phyloP scores from a whole-genome alignment of 1,140 invertebrate genomes.

The Delia radicum region DNA sequence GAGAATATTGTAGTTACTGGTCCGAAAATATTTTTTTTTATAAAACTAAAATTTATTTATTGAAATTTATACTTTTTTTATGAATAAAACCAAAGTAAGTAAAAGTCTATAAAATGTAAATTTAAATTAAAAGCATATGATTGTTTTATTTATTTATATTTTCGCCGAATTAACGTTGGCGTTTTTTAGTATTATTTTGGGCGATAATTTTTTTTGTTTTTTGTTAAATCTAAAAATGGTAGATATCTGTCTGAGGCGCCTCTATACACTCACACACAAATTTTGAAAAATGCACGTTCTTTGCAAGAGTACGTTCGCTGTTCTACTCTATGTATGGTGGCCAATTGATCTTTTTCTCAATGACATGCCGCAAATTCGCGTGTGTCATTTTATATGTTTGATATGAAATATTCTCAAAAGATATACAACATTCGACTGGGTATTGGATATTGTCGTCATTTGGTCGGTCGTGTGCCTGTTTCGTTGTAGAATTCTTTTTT shows the following conservation, averaged over 20 bases:
- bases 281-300: neutral
- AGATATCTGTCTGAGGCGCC: conserved; percentile 1
- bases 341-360: conserved; percentile 11
- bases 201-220: neutral
- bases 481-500: neutral
- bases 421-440: neutral
- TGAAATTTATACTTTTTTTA: neutral
- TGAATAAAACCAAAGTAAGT: neutral
- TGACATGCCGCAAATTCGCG: conserved; percentile 20
- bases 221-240: neutral
- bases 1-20: neutral
- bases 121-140: neutral
- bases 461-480: neutral
- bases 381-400: conserved; percentile 13
- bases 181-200: neutral
- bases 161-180: conserved; percentile 21
- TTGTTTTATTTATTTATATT: neutral
- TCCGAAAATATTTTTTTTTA: neutral
- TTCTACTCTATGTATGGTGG: neutral
- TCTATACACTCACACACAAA: neutral
- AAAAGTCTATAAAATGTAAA: neutral
- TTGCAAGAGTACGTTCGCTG: neutral
- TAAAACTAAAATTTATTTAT: neutral
- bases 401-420: neutral
- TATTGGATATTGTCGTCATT: neutral